Evolutionary conservation across 2,113 vertebrate species (phyloP).

Genomic region (Oriolus oriolus): DNA sequence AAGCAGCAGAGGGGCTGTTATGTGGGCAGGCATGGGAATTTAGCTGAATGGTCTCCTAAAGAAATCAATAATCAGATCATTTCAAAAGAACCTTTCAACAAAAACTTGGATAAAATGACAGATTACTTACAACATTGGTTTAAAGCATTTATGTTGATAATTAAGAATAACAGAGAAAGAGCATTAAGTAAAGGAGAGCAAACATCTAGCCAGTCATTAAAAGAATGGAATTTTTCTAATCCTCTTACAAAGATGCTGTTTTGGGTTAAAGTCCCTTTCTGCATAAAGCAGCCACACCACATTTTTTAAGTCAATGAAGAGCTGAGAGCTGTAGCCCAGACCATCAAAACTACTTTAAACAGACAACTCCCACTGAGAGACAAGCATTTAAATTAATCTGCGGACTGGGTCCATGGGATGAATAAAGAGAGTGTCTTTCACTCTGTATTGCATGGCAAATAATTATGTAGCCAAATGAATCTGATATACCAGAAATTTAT

Average conservation of each 20-base stretch:
- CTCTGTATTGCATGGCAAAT: background rate
- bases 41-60: background rate
- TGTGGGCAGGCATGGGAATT: background rate
- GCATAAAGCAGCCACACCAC: slow-evolving; percentile 29
- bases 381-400: slow-evolving; percentile 22
- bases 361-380: slow-evolving; percentile 36
- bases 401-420: background rate
- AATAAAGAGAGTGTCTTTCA: slow-evolving; percentile 10
- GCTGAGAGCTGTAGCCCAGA: background rate
- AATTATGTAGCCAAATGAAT: slow-evolving; percentile 10
- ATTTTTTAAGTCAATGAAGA: slow-evolving; percentile 53
- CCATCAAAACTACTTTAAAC: slow-evolving; percentile 25
- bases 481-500: background rate
- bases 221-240: slow-evolving; percentile 68
- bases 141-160: slow-evolving; percentile 45
- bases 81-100: slow-evolving; percentile 1
- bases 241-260: slow-evolving; percentile 65
- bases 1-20: background rate
- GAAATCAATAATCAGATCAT: slow-evolving; percentile 31
- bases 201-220: slow-evolving; percentile 55
- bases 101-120: slow-evolving; percentile 17
- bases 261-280: slow-evolving; percentile 55
- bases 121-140: slow-evolving; percentile 32
- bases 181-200: slow-evolving; percentile 39
- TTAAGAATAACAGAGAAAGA: slow-evolving; percentile 48